Percentiles rank a stretch among this genome's conserved stretches.
Evolutionary conservation across 1,140 invertebrate genomes (phyloP).

Genomic region (Papilio xuthus): DNA sequence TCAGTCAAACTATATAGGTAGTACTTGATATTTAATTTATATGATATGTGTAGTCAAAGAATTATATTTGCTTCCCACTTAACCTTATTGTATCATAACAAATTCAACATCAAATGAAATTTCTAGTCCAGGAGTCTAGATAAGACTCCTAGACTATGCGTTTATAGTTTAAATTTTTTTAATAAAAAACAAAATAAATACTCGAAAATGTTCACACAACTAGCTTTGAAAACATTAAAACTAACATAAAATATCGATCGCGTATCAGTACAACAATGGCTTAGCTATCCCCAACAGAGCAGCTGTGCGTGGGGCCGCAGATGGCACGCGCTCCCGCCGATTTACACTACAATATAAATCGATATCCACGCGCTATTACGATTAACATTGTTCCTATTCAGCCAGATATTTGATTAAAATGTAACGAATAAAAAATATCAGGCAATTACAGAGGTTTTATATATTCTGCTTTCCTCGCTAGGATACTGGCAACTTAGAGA

Average conservation of each 20-base stretch:
- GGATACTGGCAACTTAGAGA: too few species aligned
- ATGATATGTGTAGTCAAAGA: too few species aligned
- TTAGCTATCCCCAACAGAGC: conserved; percentile 53
- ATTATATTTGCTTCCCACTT: too few species aligned
- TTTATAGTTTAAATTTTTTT: too few species aligned
- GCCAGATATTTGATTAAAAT: conserved; percentile 30
- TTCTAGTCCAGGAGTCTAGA: too few species aligned
- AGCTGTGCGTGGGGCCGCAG: conserved; percentile 75
- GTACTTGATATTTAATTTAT: too few species aligned
- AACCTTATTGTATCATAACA: too few species aligned
- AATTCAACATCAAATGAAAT: too few species aligned
- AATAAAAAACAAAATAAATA: too few species aligned
- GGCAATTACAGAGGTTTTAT: background rate
- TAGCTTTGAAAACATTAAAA: background rate
- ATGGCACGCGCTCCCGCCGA: conserved; percentile 65
- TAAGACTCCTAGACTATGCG: too few species aligned
- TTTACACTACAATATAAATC: conserved; percentile 52
- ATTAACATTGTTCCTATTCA: conserved; percentile 8
- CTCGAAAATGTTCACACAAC: background rate
- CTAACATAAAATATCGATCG: conserved; percentile 25
- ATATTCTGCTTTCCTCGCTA: too few species aligned
- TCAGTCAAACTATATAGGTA: too few species aligned
- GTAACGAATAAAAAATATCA: conserved; percentile 30
- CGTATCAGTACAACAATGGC: conserved; percentile 5
- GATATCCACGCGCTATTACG: conserved; percentile 46